Conservation (phyloP, 1,140 invertebrate genomes). For the Agraylea sexmaculata region DNA sequence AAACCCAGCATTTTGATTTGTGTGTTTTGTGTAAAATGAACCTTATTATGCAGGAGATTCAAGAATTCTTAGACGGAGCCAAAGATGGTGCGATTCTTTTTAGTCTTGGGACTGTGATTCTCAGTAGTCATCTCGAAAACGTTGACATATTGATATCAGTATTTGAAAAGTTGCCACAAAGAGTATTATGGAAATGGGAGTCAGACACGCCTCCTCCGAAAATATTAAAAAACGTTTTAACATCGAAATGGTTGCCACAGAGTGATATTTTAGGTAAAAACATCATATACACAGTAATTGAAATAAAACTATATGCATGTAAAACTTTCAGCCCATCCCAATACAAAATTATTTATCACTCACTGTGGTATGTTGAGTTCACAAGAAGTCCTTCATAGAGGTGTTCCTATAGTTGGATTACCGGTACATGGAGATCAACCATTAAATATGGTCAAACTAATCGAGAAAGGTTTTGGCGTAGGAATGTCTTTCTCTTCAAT, state of each 20-base stretch:
- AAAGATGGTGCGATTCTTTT: conserved; percentile 49
- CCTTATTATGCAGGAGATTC: conserved; percentile 38
- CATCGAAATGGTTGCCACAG: conserved; percentile 56
- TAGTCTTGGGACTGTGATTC: conserved; percentile 49
- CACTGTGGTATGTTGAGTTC: conserved; percentile 51
- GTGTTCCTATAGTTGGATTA: conserved; percentile 48
- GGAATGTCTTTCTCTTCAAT: conserved; percentile 29
- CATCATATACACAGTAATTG: not conserved
- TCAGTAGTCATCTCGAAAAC: conserved; percentile 37
- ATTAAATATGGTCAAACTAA: conserved; percentile 31
- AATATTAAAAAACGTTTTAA: conserved; percentile 46
- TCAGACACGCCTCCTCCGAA: conserved; percentile 33
- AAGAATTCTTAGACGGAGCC: conserved; percentile 43
- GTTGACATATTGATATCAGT: conserved; percentile 42
- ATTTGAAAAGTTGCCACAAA: conserved; percentile 42
- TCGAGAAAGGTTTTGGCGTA: conserved; percentile 27
- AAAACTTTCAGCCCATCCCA: conserved; percentile 38
- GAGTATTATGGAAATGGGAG: conserved; percentile 58
- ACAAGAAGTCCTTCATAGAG: conserved; percentile 48
- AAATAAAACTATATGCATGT: not conserved
- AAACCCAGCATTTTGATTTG: too few species aligned
- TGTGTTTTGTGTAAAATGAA: too few species aligned
- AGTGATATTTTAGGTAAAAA: conserved; percentile 52
- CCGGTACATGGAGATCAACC: conserved; percentile 52
- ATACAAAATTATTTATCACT: conserved; percentile 47